Evolutionary conservation across 2,888 invertebrate genomes (phyloP).

Genomic region (Andrena praecox): DNA sequence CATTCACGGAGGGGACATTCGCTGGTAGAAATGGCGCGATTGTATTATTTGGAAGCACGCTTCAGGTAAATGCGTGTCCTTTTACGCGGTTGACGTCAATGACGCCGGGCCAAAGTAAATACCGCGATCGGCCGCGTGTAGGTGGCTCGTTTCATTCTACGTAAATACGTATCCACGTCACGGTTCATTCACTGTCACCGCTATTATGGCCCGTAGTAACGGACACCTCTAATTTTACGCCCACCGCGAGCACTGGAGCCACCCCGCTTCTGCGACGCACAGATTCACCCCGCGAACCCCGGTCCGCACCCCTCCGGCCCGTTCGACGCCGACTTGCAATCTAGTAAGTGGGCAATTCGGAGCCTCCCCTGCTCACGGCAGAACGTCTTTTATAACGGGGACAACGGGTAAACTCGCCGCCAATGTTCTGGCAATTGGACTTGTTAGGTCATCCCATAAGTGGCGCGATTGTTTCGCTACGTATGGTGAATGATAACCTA

Average conservation of each 20-base stretch:
- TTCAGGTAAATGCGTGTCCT: slow-evolving; percentile 30
- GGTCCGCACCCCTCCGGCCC: neutral
- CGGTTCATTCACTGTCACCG: slow-evolving; percentile 52
- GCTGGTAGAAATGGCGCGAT: slow-evolving; percentile 3
- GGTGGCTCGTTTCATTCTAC: slow-evolving; percentile 41
- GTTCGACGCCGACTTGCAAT: neutral
- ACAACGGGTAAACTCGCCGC: no score
- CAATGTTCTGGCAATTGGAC: no score
- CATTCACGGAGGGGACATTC: neutral
- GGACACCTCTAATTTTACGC: slow-evolving; percentile 52
- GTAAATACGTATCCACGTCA: slow-evolving; percentile 45
- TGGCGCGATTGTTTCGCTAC: no score
- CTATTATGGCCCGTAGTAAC: slow-evolving; percentile 36
- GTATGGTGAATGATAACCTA: no score
- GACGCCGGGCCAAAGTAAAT: slow-evolving; percentile 30
- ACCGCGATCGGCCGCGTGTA: slow-evolving; percentile 32
- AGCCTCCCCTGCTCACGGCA: no score
- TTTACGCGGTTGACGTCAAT: slow-evolving; percentile 58
- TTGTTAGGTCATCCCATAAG: no score
- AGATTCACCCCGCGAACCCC: slow-evolving; percentile 10
- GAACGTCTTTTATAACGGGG: no score
- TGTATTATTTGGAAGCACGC: slow-evolving; percentile 37
- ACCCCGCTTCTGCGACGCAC: neutral
- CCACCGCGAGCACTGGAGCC: neutral
- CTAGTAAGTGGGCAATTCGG: neutral